Evolutionary conservation across 2,888 invertebrate genomes (phyloP).

Genomic region (Harpalus rubripes): DNA sequence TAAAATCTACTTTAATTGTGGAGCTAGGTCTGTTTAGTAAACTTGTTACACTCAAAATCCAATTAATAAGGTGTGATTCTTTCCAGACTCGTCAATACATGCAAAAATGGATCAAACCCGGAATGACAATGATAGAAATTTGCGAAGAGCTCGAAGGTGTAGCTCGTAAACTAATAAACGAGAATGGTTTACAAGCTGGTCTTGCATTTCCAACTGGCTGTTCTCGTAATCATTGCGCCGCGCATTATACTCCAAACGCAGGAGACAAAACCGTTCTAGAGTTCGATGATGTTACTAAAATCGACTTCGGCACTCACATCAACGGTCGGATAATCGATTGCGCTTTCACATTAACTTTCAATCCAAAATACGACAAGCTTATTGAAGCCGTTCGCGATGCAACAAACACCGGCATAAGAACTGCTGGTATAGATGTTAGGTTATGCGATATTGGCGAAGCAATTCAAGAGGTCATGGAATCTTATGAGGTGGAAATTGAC

Average conservation of each 20-base stretch:
- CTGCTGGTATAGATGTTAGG: slow-evolving; percentile 97
- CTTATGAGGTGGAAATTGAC: slow-evolving; percentile 98
- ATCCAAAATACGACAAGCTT: slow-evolving; percentile 96
- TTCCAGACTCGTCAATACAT: slow-evolving; percentile 92
- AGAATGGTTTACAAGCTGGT: slow-evolving; percentile 96
- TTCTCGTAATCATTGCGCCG: slow-evolving; percentile 99
- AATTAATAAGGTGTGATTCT: background rate
- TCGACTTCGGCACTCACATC: slow-evolving; percentile 99
- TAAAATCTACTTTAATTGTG: too few species aligned
- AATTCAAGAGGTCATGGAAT: slow-evolving; percentile 99
- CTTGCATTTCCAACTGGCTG: slow-evolving; percentile 98
- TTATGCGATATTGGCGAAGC: slow-evolving; percentile 98
- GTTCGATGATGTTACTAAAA: slow-evolving; percentile 98
- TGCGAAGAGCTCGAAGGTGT: slow-evolving; percentile 97
- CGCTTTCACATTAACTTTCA: slow-evolving; percentile 98
- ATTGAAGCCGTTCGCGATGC: slow-evolving; percentile 98
- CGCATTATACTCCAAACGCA: slow-evolving; percentile 99
- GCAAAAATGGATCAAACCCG: slow-evolving; percentile 96
- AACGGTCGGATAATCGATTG: slow-evolving; percentile 99
- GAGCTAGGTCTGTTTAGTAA: too few species aligned
- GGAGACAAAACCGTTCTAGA: slow-evolving; percentile 96
- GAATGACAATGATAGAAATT: slow-evolving; percentile 99
- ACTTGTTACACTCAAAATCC: background rate
- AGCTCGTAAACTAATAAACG: slow-evolving; percentile 94
- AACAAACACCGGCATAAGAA: slow-evolving; percentile 98